These are phyloP conservation scores for Pseudolycoriella hygida DNA, from an alignment of 2,888 invertebrate genomes.

Conservation along the genomic window DNA sequence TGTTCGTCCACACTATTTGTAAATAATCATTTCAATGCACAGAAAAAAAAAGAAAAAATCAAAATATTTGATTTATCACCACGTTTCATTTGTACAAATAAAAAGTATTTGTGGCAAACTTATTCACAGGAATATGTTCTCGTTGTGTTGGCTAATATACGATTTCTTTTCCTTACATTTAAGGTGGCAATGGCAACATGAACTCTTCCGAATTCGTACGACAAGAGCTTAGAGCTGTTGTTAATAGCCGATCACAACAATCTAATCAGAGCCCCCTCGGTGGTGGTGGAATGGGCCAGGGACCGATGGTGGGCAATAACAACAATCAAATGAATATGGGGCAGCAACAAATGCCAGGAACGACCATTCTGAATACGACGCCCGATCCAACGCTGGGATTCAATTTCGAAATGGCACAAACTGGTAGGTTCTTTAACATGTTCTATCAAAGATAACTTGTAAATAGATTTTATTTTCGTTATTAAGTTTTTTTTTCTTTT, in stretches of 20 bases:
- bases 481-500: too few species aligned
- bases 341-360: slow-evolving; percentile 14
- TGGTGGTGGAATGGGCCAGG: slow-evolving; percentile 22
- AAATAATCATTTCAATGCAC: too few species aligned
- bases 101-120: too few species aligned
- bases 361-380: slow-evolving; percentile 24
- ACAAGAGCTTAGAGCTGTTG: slow-evolving; percentile 76
- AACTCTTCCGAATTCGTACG: slow-evolving; percentile 76
- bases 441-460: too few species aligned
- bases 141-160: too few species aligned
- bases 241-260: slow-evolving; percentile 58
- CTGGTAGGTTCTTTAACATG: slow-evolving; percentile 19
- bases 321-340: slow-evolving; percentile 10
- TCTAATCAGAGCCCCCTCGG: slow-evolving; percentile 42
- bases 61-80: too few species aligned
- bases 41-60: too few species aligned
- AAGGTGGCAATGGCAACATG: slow-evolving; percentile 33
- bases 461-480: too few species aligned
- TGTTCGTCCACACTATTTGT: too few species aligned
- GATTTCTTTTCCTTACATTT: too few species aligned
- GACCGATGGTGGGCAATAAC: slow-evolving; percentile 19
- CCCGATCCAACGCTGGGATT: slow-evolving; percentile 26
- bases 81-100: too few species aligned
- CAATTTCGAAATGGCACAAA: slow-evolving; percentile 22
- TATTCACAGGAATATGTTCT: too few species aligned